Evolutionary conservation across 1,140 invertebrate genomes (phyloP).

Genomic region (Dreissena polymorpha): DNA sequence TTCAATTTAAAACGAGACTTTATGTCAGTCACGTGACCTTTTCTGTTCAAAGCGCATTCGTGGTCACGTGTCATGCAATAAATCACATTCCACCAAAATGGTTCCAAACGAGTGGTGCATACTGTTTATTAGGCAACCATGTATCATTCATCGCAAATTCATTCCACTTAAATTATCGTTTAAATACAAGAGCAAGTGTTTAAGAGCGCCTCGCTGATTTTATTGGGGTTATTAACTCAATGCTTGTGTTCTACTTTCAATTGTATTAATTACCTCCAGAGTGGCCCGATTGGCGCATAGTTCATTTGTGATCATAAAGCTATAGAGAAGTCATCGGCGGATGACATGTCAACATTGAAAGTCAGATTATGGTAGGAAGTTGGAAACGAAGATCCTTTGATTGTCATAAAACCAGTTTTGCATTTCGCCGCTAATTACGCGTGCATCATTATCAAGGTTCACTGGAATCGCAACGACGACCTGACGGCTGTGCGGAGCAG

Average conservation of each 20-base stretch:
- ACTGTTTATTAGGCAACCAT: constrained; percentile 26
- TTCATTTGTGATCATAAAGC: background rate
- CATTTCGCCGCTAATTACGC: no score
- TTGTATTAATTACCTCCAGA: background rate
- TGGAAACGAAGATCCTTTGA: no score
- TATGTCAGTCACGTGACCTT: constrained; percentile 40
- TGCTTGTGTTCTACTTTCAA: background rate
- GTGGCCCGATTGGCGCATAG: background rate
- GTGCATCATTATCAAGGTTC: no score
- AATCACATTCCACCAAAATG: constrained; percentile 45
- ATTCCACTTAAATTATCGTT: constrained; percentile 42
- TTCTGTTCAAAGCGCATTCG: constrained; percentile 2
- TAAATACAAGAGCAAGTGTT: constrained; percentile 24
- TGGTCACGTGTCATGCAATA: constrained; percentile 41
- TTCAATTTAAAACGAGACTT: constrained; percentile 30
- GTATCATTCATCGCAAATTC: constrained; percentile 17
- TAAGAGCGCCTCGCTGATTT: background rate
- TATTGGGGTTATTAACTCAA: constrained; percentile 1
- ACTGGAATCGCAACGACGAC: no score
- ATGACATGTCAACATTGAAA: constrained; percentile 10
- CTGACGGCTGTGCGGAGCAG: no score
- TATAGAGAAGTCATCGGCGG: background rate
- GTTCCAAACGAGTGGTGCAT: constrained; percentile 21
- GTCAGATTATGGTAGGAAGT: background rate
- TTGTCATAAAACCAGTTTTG: no score